These are phyloP conservation scores for Bothrops jararaca DNA, from an alignment of 2,113 vertebrate species.

Conservation along the genomic window DNA sequence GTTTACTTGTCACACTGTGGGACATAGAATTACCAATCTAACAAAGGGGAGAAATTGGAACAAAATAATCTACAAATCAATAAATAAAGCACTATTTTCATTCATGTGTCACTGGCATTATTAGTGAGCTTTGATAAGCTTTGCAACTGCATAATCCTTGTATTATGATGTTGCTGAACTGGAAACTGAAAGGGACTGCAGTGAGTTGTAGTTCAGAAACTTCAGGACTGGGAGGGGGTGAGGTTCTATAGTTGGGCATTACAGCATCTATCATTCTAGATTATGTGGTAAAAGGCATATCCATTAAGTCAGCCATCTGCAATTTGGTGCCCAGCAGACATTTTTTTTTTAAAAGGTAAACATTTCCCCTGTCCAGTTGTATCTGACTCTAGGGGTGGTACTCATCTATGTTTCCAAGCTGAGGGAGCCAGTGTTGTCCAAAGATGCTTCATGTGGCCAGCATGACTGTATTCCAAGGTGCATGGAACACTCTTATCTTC, in stretches of 20 bases:
- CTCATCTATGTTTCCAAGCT: too few species aligned
- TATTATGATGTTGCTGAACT: background rate
- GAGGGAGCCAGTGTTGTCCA: too few species aligned
- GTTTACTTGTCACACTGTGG: constrained; percentile 27
- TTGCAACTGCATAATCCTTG: background rate
- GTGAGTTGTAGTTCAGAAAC: background rate
- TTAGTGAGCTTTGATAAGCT: constrained; percentile 4
- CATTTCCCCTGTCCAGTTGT: too few species aligned
- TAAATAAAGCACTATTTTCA: background rate
- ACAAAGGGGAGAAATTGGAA: constrained; percentile 31
- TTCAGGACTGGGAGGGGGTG: background rate
- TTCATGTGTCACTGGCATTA: background rate
- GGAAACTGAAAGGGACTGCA: background rate
- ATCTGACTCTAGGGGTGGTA: too few species aligned
- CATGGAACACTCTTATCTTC: too few species aligned
- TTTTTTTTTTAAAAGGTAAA: too few species aligned
- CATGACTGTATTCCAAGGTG: too few species aligned
- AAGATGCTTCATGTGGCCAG: too few species aligned
- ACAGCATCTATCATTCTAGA: too few species aligned
- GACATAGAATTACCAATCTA: constrained; percentile 25
- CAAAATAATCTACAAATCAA: constrained; percentile 16
- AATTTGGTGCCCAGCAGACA: too few species aligned
- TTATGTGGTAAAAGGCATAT: too few species aligned
- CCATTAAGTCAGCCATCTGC: too few species aligned
- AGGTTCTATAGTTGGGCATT: background rate